Base-by-base conservation (phyloP, 2,113 vertebrate genomes). In the Chionodraco myersi region DNA sequence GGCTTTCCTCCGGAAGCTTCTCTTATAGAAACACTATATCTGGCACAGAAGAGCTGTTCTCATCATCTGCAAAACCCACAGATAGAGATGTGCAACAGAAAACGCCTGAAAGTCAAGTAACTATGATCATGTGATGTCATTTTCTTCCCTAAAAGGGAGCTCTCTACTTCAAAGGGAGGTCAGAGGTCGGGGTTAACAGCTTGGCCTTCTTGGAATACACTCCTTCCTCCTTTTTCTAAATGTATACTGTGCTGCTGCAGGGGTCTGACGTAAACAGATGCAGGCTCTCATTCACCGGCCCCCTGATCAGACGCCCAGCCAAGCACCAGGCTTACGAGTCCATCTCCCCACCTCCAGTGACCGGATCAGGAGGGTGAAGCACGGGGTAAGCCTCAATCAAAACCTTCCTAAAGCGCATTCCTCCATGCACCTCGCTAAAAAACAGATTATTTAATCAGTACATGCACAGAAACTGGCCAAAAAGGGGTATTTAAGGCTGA, bases 381-480 rank as follows among this genome's bases (percentile, higher is more conserved):
- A 34, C 2, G 12, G 81, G 83, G 21, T 84, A 90, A 90, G 86
- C 81, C 79, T 87, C 78, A 90, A 89, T 92, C 85, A 84, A 86
- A 91, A 88, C 62, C 85, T 80, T 88, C 86, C 83, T 90, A 78
- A 90, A 90, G 82, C 71, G 58, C 86, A 89, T 84, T 89, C 71
- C 85, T 86, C 15, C 34, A 3, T 73, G 62, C 69, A 73, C 77
- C 49, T 70, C 56, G 48, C 68, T 70, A 66, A 85, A 86, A 86
- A 87, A 78, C 79, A 80, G 85, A 91, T 88, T 87, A 89, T 89
- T 86, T 77, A 86, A 92, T 92, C 84, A 89, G 84, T 18, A 59
- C 34, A 34, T 13, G 60, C 70, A 70, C 18, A 85, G 34, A 82
- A 85, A 80, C 15, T 69, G 80, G 89, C 81, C 90, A 89, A 84